These are phyloP conservation scores for Colletes gigas DNA, from an alignment of 1,140 invertebrate genomes.

Conservation along the genomic window DNA sequence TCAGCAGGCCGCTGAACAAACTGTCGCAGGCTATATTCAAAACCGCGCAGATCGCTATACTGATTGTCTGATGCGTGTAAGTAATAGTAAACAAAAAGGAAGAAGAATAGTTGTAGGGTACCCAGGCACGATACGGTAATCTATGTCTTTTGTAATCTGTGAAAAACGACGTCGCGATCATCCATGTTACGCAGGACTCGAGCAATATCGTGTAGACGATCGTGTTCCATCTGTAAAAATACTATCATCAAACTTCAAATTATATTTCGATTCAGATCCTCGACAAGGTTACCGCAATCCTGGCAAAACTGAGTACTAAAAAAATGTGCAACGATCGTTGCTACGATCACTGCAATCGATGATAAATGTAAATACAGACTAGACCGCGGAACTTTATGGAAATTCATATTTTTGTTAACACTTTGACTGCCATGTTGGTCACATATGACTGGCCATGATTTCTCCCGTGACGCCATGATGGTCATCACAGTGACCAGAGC, in stretches of 20 bases:
- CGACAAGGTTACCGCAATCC: too few species aligned
- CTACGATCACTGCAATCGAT: too few species aligned
- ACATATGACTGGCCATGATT: too few species aligned
- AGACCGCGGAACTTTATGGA: too few species aligned
- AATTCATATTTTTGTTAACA: too few species aligned
- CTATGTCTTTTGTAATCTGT: conserved; percentile 24
- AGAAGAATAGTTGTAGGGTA: conserved; percentile 52
- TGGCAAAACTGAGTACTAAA: too few species aligned
- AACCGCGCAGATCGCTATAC: background rate
- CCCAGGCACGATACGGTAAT: conserved; percentile 58
- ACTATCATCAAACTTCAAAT: background rate
- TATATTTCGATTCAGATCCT: too few species aligned
- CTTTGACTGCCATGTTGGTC: too few species aligned
- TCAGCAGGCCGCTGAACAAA: conserved; percentile 41
- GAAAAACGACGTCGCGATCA: conserved; percentile 42
- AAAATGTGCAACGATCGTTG: too few species aligned
- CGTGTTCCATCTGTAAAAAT: conserved; percentile 7
- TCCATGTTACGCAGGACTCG: background rate
- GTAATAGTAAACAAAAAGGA: conserved; percentile 34
- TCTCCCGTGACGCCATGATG: too few species aligned
- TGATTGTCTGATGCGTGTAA: conserved; percentile 53
- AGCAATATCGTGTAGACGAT: conserved; percentile 32
- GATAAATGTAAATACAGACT: too few species aligned
- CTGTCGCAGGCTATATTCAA: conserved; percentile 55
- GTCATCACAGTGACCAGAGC: too few species aligned